Conservation (phyloP, 2,888 invertebrate genomes). For the Hofmannophila pseudospretella region DNA sequence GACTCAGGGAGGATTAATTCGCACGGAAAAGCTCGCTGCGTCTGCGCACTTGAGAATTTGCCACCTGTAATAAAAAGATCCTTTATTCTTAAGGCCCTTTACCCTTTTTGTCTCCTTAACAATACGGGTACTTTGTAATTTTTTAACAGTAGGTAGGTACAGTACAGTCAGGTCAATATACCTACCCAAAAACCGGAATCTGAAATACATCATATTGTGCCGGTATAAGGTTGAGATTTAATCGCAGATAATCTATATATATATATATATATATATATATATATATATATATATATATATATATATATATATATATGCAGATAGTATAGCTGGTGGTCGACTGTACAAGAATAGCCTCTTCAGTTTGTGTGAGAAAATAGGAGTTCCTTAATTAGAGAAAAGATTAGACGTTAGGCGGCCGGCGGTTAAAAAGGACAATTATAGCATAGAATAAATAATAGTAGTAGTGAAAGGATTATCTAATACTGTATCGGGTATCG, state of each 20-base stretch:
- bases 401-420: constrained; percentile 29
- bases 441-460: constrained; percentile 36
- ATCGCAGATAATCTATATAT: too few relatives aligned
- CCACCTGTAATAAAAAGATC: constrained; percentile 66
- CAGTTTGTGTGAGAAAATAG: constrained; percentile 32
- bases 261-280: too few relatives aligned
- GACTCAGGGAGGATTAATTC: constrained; percentile 34
- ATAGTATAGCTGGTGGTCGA: too few relatives aligned
- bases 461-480: constrained; percentile 44
- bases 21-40: constrained; percentile 53
- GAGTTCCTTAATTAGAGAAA: constrained; percentile 35
- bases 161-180: too few relatives aligned
- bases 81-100: constrained; percentile 33
- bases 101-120: constrained; percentile 36
- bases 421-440: too few relatives aligned
- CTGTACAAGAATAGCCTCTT: constrained; percentile 26
- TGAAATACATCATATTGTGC: too few relatives aligned
- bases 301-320: too few relatives aligned
- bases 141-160: too few relatives aligned
- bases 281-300: too few relatives aligned
- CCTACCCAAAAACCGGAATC: too few relatives aligned
- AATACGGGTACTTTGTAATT: too few relatives aligned
- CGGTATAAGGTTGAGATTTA: too few relatives aligned
- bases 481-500: constrained; percentile 16
- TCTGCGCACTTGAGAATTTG: constrained; percentile 67